Evolutionary conservation across 1,140 invertebrate genomes (phyloP), one percentile per base, ranked within the genome.

Genomic region (Alviniconcha marisindica): DNA sequence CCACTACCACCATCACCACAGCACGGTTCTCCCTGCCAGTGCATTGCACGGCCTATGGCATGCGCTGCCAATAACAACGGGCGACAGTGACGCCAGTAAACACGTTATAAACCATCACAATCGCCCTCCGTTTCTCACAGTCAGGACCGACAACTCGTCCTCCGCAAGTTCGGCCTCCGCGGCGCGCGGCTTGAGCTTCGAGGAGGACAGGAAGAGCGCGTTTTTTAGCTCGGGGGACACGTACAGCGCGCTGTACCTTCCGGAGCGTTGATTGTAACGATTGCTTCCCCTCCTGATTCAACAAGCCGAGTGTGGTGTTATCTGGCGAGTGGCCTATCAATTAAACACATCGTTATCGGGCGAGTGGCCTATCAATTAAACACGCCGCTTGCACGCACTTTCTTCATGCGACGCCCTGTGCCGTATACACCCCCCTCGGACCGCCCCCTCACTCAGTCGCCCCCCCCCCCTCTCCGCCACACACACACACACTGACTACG

Each of bases 21-120:
- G n/a, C n/a, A n/a, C n/a, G n/a, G n/a, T n/a, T n/a, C n/a, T n/a
- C n/a, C n/a, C n/a, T n/a, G n/a, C n/a, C n/a, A n/a, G n/a, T n/a
- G n/a, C n/a, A n/a, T n/a, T n/a, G n/a, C n/a, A 66, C n/a, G 31
- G 31, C 31, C 33, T n/a, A 66, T 74, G 71, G 71, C 71, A 74
- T 44, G 38, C 36, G 18, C 42, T 74, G 18, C 14, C 71, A 74
- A 74, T 74, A 74, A 40, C 36, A 74, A 5, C 7, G 28, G 42
- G 21, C 38, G 71, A 74, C 71, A 74, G 15, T 74, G 71, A 42
- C 36, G 71, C 71, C 38, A 15, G 71, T 74, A 74, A 74, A 74
- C 71, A 74, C 38, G 42, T 74, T 38, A 74, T 74, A 74, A 74
- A 74, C 36, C 71, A 74, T 38, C 42, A 36, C 18, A 74, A 74